Percentiles rank a stretch among this genome's conserved stretches.
Conservation (phyloP, 2,113 vertebrate species). For the Microcebus lehilahytsara region DNA sequence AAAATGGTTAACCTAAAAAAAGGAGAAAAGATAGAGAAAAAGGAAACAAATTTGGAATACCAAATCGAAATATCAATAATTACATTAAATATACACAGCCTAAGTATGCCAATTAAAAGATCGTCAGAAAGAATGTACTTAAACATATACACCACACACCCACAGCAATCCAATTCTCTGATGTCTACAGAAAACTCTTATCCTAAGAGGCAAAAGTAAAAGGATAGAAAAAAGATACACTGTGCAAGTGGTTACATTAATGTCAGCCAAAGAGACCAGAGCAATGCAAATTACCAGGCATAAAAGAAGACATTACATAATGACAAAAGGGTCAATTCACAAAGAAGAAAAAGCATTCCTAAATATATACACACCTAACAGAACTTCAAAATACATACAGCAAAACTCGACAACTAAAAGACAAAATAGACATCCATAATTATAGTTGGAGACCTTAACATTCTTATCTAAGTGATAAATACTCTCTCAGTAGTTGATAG, state of each 20-base stretch:
- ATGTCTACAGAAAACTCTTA: not conserved
- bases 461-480: not conserved
- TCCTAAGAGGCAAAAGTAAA: not conserved
- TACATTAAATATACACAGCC: not conserved
- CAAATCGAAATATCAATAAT: not conserved
- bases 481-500: not conserved
- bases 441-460: not conserved
- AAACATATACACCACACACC: not conserved
- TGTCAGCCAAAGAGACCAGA: not conserved
- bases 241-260: not conserved
- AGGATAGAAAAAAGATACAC: not conserved
- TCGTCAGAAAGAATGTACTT: not conserved
- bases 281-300: not conserved
- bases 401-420: constrained; percentile 14
- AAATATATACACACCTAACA: not conserved
- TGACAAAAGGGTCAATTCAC: not conserved
- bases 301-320: not conserved
- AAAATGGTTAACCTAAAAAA: not conserved
- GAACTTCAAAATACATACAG: not conserved
- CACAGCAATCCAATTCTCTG: not conserved
- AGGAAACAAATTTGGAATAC: not conserved
- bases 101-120: not conserved
- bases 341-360: not conserved
- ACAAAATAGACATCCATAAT: not conserved
- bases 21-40: not conserved